phyloP scores from a whole-genome alignment of 37 sponge, comb jelly and placozoan species.

The Hexactinellida sp. region DNA sequence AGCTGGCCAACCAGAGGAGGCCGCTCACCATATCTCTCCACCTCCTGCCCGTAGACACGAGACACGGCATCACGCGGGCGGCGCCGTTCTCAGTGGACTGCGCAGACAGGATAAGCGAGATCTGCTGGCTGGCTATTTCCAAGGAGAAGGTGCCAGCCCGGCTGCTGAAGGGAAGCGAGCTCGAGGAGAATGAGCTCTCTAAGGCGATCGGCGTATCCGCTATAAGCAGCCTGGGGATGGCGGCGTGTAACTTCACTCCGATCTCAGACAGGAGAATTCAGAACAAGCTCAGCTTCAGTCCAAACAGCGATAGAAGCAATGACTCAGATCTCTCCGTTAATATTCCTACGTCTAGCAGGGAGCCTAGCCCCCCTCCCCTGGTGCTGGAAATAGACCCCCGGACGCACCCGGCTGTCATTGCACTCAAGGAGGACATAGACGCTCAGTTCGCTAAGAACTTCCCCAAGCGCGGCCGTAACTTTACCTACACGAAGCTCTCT shows the following conservation, averaged over 20 bases:
- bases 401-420: background rate
- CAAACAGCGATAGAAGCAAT: background rate
- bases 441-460: background rate
- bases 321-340: background rate
- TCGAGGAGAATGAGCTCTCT: background rate
- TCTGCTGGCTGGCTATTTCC: background rate
- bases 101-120: background rate
- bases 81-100: slow-evolving; percentile 1
- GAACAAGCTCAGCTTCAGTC: background rate
- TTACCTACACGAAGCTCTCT: background rate
- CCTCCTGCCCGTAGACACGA: background rate
- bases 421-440: background rate
- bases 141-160: background rate
- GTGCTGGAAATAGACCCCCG: background rate
- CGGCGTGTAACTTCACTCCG: background rate
- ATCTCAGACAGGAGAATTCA: background rate
- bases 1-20: background rate
- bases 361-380: background rate
- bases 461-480: background rate
- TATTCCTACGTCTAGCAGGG: background rate
- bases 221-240: background rate
- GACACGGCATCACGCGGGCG: background rate
- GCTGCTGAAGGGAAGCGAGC: background rate
- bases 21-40: background rate
- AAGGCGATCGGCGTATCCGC: background rate